Evolutionary conservation across 2,888 invertebrate genomes (phyloP).

Genomic region (Zonitis immaculata): DNA sequence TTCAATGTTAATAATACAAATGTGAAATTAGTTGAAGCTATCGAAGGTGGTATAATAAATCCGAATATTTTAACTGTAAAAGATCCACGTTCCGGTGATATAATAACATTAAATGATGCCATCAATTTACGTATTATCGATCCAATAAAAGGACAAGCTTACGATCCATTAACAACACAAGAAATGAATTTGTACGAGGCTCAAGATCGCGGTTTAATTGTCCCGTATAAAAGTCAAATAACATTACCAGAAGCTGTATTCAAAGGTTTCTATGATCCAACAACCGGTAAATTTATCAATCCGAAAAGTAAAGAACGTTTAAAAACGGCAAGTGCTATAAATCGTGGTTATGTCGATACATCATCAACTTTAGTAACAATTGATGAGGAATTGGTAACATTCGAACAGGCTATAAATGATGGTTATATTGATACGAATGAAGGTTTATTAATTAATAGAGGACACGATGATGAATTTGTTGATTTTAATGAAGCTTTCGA

Average conservation of each 20-base stretch:
- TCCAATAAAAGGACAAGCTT: constrained; percentile 71
- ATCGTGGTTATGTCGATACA: constrained; percentile 77
- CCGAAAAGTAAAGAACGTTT: constrained; percentile 75
- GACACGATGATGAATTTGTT: constrained; percentile 54
- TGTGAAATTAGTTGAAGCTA: constrained; percentile 70
- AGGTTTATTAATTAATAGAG: constrained; percentile 62
- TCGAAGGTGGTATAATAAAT: constrained; percentile 70
- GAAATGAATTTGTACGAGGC: constrained; percentile 79
- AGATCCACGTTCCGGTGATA: constrained; percentile 74
- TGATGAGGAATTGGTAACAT: constrained; percentile 74
- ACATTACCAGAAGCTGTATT: constrained; percentile 87
- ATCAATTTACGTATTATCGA: constrained; percentile 73
- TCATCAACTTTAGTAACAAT: constrained; percentile 81
- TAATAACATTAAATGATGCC: constrained; percentile 75
- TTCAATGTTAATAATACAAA: constrained; percentile 65
- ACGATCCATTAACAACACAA: constrained; percentile 69
- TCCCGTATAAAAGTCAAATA: constrained; percentile 77
- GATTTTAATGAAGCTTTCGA: constrained; percentile 84
- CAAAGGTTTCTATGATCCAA: constrained; percentile 84
- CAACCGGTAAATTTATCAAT: constrained; percentile 76
- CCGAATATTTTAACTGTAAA: constrained; percentile 71
- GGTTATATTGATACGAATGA: constrained; percentile 71
- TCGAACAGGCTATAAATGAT: constrained; percentile 74
- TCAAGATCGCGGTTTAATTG: constrained; percentile 72
- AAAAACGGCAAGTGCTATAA: constrained; percentile 77